Evolutionary conservation across 1,140 invertebrate genomes (phyloP).

Genomic region (Bombus picipes): DNA sequence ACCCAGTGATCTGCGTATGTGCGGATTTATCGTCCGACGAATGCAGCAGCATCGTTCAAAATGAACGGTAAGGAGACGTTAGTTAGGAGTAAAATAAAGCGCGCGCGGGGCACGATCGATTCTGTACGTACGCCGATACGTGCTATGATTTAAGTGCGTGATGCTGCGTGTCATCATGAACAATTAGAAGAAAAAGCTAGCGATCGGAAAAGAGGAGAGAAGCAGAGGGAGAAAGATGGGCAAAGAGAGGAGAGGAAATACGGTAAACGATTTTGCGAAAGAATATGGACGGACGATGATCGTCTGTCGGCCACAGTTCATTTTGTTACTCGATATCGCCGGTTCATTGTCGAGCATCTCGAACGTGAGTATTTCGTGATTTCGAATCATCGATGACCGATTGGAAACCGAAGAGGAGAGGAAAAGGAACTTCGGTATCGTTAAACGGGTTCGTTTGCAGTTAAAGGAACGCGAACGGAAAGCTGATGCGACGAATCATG

Average conservation of each 20-base stretch:
- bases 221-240: not conserved
- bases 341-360: not conserved
- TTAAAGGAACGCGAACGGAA: not conserved
- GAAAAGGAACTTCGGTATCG: not conserved
- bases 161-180: not conserved
- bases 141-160: not conserved
- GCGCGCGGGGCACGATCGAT: not conserved
- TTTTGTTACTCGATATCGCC: not conserved
- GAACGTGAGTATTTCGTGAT: not conserved
- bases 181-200: not conserved
- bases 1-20: too few species aligned
- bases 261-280: not conserved
- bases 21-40: not conserved
- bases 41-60: not conserved
- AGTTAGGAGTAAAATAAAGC: not conserved
- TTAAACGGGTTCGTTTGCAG: not conserved
- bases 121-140: not conserved
- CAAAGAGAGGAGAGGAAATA: not conserved
- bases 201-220: not conserved
- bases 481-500: not conserved
- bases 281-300: conserved; percentile 4
- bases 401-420: not conserved
- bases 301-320: not conserved
- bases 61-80: not conserved
- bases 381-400: not conserved